Evolutionary conservation across 2,113 vertebrate genomes (phyloP).

Genomic region (Galeopterus variegatus): DNA sequence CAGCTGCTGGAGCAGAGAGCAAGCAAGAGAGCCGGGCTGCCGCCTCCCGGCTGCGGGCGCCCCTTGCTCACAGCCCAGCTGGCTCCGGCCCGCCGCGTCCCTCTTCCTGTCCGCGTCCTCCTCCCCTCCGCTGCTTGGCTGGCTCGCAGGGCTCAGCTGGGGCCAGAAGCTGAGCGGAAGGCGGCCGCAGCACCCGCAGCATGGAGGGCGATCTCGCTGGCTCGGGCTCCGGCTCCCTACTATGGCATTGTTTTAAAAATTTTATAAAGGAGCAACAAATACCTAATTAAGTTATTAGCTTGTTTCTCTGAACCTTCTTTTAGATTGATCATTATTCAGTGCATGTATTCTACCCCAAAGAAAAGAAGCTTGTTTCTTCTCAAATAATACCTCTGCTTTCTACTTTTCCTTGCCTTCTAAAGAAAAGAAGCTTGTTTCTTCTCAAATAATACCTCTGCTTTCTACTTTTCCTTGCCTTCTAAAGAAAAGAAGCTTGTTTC

Average conservation of each 20-base stretch:
- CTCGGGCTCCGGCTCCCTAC: background rate
- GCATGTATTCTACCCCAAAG: background rate
- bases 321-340: conserved; percentile 18
- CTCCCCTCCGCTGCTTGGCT: conserved; percentile 26
- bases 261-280: background rate
- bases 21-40: conserved; percentile 23
- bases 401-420: background rate
- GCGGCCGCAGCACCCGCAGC: conserved; percentile 66
- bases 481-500: background rate
- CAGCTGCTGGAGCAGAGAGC: background rate
- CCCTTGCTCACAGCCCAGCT: conserved; percentile 59
- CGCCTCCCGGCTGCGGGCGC: background rate
- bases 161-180: conserved; percentile 61
- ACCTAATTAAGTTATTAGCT: background rate
- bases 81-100: conserved; percentile 29
- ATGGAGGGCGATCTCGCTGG: conserved; percentile 61
- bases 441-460: conserved; percentile 16
- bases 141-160: conserved; percentile 48
- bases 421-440: background rate
- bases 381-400: background rate
- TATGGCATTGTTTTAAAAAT: background rate
- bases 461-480: too few relatives aligned
- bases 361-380: background rate
- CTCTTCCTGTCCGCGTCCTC: conserved; percentile 6
- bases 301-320: background rate